Evolutionary conservation across 2,888 invertebrate species (phyloP), one percentile per base, ranked within the genome.

Genomic region (Ctenicera cuprea): DNA sequence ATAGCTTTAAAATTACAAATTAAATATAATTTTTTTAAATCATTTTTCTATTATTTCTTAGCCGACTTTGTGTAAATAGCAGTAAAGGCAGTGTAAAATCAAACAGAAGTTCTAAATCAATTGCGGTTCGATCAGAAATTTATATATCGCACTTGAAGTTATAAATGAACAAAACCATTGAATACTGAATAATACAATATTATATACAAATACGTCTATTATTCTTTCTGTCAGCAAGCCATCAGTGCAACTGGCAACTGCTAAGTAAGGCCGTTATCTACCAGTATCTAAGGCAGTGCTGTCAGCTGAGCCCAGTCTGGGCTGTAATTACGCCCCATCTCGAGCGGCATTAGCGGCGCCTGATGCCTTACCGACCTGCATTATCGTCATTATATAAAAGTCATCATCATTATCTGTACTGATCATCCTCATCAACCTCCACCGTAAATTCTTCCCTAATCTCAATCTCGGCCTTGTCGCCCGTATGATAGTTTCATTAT

Each of bases 311-410:
- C 79, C 78, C 80, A 82, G 84, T 82, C 84, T 78, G 84, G 81
- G 80, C 82, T 82, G 83, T 85, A 86, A 86, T 86, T 86, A 86
- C 82, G 83, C 80, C 81, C 81, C 84, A 83, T 83, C 83, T 83
- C 78, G 79, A 82, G 78, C 82, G 77, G 81, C 84, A 85, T 84
- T 85, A 84, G 84, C 86, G 86, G 86, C 86, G 86, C 86, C 86
- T 85, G 74, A 74, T 74, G 83, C 82, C 82, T 83, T 84, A 79
- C 81, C 78, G 78, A 78, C 83, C 85, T 81, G 80, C 83, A 83
- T 84, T 83, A 85, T 85, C 85, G 84, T 85, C 85, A 86, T 86
- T 85, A 85, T 85, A 85, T 86, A 86, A 85, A 85, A 86, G 86
- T 86, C 86, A 86, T 86, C 85, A 86, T 86, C 86, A 86, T 86